phyloP scores from a whole-genome alignment of 2,113 vertebrate species.

The Bubo scandiacus region DNA sequence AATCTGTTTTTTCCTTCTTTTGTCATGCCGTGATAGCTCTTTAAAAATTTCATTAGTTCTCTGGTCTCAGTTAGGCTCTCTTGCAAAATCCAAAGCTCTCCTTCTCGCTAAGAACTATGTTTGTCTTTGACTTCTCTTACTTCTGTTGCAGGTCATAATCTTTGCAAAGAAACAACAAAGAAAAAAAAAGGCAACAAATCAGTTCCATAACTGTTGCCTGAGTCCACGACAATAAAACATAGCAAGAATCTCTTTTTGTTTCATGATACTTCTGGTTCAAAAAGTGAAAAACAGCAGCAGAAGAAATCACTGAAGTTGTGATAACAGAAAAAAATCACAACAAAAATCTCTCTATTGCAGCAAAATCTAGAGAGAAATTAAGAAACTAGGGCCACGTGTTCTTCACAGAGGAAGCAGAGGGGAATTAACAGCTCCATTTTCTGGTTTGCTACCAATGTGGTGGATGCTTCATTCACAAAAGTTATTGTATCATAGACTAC shows the following conservation, averaged over 20 bases:
- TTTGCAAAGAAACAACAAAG: not conserved
- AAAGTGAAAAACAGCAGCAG: not conserved
- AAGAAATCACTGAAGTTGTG: not conserved
- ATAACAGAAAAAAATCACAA: not conserved
- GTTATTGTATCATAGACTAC: not conserved
- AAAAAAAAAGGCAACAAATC: not conserved
- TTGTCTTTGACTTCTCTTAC: not conserved
- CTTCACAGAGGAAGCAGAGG: not conserved
- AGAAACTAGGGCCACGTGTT: not conserved
- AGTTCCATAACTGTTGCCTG: not conserved
- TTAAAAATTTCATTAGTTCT: not conserved
- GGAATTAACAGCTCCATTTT: not conserved
- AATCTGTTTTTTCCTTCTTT: not conserved
- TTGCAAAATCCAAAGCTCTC: not conserved
- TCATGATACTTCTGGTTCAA: not conserved
- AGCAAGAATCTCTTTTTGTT: not conserved
- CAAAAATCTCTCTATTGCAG: not conserved
- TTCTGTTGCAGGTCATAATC: not conserved
- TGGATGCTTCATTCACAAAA: not conserved
- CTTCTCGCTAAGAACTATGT: not conserved
- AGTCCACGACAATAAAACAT: not conserved
- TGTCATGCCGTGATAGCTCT: not conserved
- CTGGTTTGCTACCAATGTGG: not conserved
- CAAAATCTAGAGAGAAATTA: not conserved
- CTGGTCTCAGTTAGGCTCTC: not conserved